Percentiles rank a stretch among this genome's conserved stretches.
Evolutionary conservation across 2,888 invertebrate genomes (phyloP).

Genomic region (Chouioia cunea): DNA sequence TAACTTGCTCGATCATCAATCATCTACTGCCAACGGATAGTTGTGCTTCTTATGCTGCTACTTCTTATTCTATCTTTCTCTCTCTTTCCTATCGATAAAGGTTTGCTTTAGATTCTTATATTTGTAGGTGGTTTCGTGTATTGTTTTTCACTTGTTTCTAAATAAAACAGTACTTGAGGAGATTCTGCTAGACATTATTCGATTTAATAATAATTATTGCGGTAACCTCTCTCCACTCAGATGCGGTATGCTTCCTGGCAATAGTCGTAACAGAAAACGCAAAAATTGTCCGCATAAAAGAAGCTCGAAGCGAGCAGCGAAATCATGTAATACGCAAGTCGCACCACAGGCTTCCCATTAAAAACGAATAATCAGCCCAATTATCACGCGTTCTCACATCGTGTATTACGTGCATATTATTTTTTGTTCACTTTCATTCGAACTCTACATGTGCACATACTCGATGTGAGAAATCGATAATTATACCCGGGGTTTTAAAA

Average conservation of each 20-base stretch:
- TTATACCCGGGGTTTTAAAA: not conserved
- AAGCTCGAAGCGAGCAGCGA: not conserved
- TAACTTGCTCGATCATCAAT: conserved; percentile 35
- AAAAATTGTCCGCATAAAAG: not conserved
- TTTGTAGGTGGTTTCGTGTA: no score
- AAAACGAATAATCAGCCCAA: conserved; percentile 51
- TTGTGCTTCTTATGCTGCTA: no score
- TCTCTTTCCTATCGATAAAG: no score
- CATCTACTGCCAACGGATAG: conserved; percentile 11
- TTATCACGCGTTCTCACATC: conserved; percentile 36
- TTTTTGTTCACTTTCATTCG: not conserved
- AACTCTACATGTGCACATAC: not conserved
- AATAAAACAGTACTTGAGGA: no score
- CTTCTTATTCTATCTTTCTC: no score
- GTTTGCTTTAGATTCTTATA: no score
- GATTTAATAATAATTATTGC: no score
- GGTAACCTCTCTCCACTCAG: no score
- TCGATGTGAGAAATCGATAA: conserved; percentile 28
- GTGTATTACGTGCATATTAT: not conserved
- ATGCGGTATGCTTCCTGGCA: no score
- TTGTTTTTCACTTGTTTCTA: no score
- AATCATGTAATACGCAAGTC: conserved; percentile 5
- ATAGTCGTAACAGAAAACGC: no score
- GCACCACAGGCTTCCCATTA: conserved; percentile 47
- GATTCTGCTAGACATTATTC: no score